Evolutionary conservation across 2,888 invertebrate species (phyloP).

Genomic region (Machimus atricapillus): DNA sequence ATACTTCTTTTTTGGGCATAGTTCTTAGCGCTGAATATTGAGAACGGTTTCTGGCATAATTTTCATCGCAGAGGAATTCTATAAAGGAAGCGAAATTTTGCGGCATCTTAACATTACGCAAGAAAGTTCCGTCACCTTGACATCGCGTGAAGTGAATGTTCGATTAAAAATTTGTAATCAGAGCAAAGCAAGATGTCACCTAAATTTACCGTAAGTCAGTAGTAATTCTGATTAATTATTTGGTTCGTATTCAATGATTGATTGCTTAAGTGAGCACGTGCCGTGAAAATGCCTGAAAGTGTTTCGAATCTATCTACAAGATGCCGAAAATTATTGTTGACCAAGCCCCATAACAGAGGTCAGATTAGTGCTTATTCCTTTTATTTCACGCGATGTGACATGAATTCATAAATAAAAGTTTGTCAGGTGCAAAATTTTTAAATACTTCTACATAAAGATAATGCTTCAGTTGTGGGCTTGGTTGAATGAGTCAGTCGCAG

Average conservation of each 20-base stretch:
- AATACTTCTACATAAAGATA: background rate
- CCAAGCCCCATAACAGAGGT: background rate
- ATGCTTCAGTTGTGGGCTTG: background rate
- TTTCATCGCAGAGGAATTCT: slow-evolving; percentile 39
- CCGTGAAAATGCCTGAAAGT: background rate
- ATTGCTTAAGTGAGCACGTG: background rate
- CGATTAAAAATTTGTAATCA: background rate
- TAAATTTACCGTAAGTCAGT: background rate
- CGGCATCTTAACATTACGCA: slow-evolving; percentile 39
- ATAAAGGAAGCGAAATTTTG: slow-evolving; percentile 41
- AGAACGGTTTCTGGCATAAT: background rate
- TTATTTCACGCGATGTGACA: background rate
- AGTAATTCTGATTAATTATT: background rate
- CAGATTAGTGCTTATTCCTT: background rate
- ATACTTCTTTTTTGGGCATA: slow-evolving; percentile 13
- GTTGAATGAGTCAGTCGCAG: background rate
- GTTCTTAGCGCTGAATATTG: background rate
- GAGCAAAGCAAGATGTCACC: background rate
- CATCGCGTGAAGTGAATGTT: slow-evolving; percentile 23
- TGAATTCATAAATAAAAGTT: slow-evolving; percentile 1
- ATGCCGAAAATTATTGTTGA: background rate
- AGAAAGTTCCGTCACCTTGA: slow-evolving; percentile 40
- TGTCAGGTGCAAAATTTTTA: background rate
- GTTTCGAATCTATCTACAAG: background rate
- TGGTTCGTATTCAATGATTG: background rate